Evolutionary conservation across 2,888 invertebrate species (phyloP).

Genomic region (Callinectes sapidus): DNA sequence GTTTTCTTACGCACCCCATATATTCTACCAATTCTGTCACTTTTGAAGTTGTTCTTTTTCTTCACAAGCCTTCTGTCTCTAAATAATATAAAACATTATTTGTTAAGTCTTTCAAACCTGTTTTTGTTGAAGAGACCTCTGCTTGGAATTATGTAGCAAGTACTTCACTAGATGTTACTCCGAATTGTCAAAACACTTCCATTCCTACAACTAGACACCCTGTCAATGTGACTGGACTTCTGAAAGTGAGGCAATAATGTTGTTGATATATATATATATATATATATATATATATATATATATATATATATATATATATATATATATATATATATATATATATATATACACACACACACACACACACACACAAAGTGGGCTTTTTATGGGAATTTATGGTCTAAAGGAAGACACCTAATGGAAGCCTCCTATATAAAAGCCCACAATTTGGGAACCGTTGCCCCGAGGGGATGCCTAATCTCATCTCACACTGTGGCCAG

Average conservation of each 20-base stretch:
- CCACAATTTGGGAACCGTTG: no score
- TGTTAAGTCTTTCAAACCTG: neutral
- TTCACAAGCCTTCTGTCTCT: neutral
- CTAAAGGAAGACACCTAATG: no score
- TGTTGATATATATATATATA: no score
- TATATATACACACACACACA: no score
- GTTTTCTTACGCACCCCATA: neutral
- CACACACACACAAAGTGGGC: no score
- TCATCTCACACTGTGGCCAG: no score
- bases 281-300: no score
- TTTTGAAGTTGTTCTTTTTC: neutral
- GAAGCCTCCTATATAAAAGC: no score
- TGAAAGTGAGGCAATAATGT: neutral
- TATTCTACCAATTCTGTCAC: neutral
- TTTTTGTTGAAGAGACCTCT: neutral
- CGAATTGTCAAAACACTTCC: neutral
- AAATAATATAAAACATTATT: neutral
- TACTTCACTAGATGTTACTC: neutral
- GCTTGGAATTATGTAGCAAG: neutral
- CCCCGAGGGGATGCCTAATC: no score
- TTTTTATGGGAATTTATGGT: no score
- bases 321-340: no score
- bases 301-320: no score
- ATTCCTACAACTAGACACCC: neutral
- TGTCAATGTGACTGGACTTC: neutral